Evolutionary conservation across 2,113 vertebrate genomes (phyloP).

Genomic region (Nesogale talazaci): DNA sequence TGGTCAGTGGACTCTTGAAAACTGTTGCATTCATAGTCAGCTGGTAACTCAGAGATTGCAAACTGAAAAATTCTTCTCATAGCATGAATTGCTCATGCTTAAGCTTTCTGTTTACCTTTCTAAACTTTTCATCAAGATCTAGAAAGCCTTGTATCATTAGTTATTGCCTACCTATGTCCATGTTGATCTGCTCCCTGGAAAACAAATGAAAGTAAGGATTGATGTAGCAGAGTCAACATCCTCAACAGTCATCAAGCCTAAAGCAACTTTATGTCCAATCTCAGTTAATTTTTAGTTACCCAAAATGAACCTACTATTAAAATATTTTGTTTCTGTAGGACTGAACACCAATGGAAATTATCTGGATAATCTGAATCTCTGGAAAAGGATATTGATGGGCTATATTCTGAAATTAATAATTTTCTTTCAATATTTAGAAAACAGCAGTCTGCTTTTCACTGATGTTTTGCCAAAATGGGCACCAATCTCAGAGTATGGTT

Average conservation of each 20-base stretch:
- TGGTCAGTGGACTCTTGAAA: neutral
- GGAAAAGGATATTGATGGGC: neutral
- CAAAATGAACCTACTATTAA: neutral
- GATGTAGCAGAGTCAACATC: neutral
- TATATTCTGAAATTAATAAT: slow-evolving; percentile 23
- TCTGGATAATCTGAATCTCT: neutral
- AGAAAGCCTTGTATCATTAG: neutral
- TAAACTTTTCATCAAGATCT: neutral
- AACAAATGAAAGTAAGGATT: neutral
- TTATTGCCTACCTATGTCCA: neutral
- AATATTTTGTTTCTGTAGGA: neutral
- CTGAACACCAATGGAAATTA: neutral
- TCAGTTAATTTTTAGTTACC: neutral
- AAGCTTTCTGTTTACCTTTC: neutral
- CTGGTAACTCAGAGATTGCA: neutral
- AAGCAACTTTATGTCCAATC: neutral
- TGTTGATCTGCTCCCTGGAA: neutral
- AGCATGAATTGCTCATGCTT: neutral
- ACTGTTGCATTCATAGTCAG: neutral
- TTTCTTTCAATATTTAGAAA: neutral
- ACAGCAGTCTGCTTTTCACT: neutral
- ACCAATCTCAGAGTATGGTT: neutral
- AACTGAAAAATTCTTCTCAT: neutral
- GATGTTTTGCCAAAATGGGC: neutral
- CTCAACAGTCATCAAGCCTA: neutral